phyloP scores from a whole-genome alignment of 2,797 vertebrate genomes.

The Epinephelus malabaricus region DNA sequence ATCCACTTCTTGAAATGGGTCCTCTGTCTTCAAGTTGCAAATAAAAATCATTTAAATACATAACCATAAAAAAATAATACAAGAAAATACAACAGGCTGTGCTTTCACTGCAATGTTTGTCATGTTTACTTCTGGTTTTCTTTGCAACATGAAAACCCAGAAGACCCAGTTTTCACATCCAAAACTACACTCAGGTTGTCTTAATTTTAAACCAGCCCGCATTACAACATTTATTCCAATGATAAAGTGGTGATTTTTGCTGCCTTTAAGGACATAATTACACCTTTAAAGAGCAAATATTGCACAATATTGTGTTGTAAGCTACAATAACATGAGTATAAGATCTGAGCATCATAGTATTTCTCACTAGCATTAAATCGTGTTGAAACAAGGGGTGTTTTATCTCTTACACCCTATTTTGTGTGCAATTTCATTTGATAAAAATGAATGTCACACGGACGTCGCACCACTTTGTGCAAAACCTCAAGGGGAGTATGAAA shows the following conservation, averaged over 20 bases:
- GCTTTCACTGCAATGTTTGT: not conserved
- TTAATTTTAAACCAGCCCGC: not conserved
- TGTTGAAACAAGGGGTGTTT: not conserved
- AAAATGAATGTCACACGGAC: not conserved
- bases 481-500: conserved; percentile 45
- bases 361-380: not conserved
- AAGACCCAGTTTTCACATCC: not conserved
- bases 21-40: conserved; percentile 5
- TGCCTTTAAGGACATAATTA: not conserved
- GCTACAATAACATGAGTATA: conserved; percentile 2
- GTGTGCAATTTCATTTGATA: not conserved
- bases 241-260: not conserved
- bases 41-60: not conserved
- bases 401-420: not conserved
- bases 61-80: not conserved
- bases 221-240: not conserved
- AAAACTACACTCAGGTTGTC: not conserved
- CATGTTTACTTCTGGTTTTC: conserved; percentile 7
- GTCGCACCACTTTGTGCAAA: conserved; percentile 14
- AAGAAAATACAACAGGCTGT: not conserved
- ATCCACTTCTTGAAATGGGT: not conserved
- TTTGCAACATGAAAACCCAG: conserved; percentile 12
- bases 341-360: conserved; percentile 10
- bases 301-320: not conserved
- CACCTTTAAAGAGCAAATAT: conserved; percentile 12